Base-by-base conservation (phyloP, 2,888 invertebrate species). In the Cartodere bifasciata region DNA sequence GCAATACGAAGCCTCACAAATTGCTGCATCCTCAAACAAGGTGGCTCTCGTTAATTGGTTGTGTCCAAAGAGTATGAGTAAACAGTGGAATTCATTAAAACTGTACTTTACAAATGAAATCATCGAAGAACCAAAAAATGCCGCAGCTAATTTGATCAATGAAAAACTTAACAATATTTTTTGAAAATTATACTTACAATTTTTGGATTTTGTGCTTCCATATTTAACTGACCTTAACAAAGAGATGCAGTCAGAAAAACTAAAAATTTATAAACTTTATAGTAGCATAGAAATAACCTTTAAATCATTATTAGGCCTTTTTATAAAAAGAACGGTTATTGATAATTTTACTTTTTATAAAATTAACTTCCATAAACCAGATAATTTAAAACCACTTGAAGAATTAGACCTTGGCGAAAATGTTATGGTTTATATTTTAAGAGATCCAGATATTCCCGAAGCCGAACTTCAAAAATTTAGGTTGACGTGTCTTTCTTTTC, bases 211-310 rank as follows among this genome's bases (percentile, higher is more conserved):
- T 23, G 22, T 29, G 17, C 22, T 29, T 13, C 29, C 29, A 4
- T 11, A 21, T 16, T 29, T 29, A 21, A 12, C 22, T 9, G 22
- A 29, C 22, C 22, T 29, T n/a, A 29, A 26, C 13, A 26, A 11
- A 29, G 21, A 29, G 14, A 29, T 29, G 29, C 29, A 29, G 12
- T 29, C 29, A 21, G 29, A 29, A 29, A 29, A 12, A 21, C 29
- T 12, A n/a, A 20, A 29, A 29, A 25, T 29, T 6, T 21, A 13
- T 20, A 21, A 29, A 12, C n/a, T 29, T 10, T 29, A n/a, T 29
- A 7, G 6, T 7, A 21, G 11, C 3, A 4, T 29, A 7, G 14
- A 9, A 29, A 29, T 22, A 17, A 22, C 22, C 13, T 20, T 29
- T 6, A 29, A 22, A 12, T 21, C 29, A 10, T n/a, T 25, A 7